These are phyloP conservation scores for Carcinoscorpius rotundicauda DNA, from an alignment of 1,140 invertebrate genomes.

Conservation along the genomic window DNA sequence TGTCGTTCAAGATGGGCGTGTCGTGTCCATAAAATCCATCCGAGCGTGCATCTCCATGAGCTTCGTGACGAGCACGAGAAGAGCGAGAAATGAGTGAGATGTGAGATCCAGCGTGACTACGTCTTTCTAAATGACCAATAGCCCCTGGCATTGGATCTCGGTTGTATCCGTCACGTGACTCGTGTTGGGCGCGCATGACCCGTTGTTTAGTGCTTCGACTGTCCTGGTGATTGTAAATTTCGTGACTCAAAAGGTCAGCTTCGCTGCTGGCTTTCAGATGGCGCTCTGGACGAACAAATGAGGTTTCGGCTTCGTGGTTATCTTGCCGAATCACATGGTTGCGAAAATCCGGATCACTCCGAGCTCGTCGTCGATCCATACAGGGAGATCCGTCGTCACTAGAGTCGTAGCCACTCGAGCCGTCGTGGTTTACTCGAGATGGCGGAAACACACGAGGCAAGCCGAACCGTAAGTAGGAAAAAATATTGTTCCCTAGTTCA, in stretches of 20 bases:
- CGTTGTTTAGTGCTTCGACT: too few species aligned
- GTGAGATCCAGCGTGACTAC: constrained; percentile 22
- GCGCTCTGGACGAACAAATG: constrained; percentile 16
- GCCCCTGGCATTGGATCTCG: constrained; percentile 13
- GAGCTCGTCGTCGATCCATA: constrained; percentile 20
- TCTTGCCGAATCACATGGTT: constrained; percentile 24
- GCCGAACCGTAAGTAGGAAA: constrained; percentile 85
- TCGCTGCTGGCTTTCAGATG: constrained; percentile 41
- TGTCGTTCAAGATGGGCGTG: constrained; percentile 20
- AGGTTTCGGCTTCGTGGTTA: constrained; percentile 1
- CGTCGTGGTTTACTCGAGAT: constrained; percentile 39
- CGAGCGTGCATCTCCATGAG: not conserved
- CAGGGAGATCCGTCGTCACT: constrained; percentile 42
- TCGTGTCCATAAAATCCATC: constrained; percentile 15
- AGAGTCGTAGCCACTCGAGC: constrained; percentile 78
- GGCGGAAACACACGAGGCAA: constrained; percentile 78
- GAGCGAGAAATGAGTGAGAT: constrained; percentile 22
- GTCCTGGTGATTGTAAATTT: constrained; percentile 23
- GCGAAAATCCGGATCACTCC: constrained; percentile 64
- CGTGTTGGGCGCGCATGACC: not conserved
- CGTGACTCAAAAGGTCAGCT: constrained; percentile 46
- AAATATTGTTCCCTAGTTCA: constrained; percentile 70
- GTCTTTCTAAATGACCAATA: constrained; percentile 7
- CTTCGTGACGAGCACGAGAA: constrained; percentile 5
- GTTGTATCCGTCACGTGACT: constrained; percentile 13